These are phyloP conservation scores for Pseudomyrmex dendroicus DNA, from an alignment of 1,140 invertebrate species.

Conservation along the genomic window DNA sequence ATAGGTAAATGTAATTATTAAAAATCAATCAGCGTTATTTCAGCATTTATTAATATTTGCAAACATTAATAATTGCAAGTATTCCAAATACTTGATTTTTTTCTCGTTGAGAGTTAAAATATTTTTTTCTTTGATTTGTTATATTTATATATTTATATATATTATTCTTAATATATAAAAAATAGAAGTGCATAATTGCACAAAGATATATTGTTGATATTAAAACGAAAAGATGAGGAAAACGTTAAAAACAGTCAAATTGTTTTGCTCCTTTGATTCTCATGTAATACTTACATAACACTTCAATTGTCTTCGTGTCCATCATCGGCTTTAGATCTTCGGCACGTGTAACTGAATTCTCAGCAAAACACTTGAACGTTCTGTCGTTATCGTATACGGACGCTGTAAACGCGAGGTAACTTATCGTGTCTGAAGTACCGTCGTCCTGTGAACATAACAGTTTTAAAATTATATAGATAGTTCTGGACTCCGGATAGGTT, in stretches of 20 bases:
- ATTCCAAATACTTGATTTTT: too few relatives aligned
- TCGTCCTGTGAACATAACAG: constrained; percentile 86
- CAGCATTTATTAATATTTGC: background rate
- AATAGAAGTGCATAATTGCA: background rate
- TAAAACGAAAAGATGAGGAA: background rate
- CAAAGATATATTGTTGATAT: background rate
- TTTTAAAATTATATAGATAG: background rate
- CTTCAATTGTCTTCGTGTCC: constrained; percentile 89
- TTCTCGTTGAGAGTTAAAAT: too few relatives aligned
- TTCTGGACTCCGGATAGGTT: too few relatives aligned
- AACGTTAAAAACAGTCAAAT: background rate
- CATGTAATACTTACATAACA: constrained; percentile 90
- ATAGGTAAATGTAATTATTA: constrained; percentile 21
- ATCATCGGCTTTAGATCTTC: constrained; percentile 90
- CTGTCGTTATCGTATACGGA: constrained; percentile 92
- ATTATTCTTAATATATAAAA: too few relatives aligned
- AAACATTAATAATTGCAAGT: too few relatives aligned
- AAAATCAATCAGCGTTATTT: constrained; percentile 10
- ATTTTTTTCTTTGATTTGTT: too few relatives aligned
- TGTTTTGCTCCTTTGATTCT: background rate
- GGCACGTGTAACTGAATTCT: constrained; percentile 91
- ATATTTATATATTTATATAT: background rate
- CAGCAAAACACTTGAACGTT: constrained; percentile 91
- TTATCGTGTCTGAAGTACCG: constrained; percentile 91
- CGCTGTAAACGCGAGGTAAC: constrained; percentile 91